Conservation (phyloP, 2,113 vertebrate genomes). For the Alouatta palliata region DNA sequence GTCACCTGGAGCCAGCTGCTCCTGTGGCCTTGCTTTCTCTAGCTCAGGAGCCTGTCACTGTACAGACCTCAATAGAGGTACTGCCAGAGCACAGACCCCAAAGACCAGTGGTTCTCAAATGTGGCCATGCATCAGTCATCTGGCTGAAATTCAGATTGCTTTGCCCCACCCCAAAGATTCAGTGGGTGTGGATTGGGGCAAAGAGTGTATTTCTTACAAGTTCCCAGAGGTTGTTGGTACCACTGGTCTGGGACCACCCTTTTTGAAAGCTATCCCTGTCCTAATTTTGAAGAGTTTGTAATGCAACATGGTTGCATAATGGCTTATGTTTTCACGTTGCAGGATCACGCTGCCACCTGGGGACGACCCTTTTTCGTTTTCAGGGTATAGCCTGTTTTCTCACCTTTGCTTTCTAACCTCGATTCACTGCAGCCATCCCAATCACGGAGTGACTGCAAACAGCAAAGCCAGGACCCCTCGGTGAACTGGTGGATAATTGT, state of each 20-base stretch:
- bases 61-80: background rate
- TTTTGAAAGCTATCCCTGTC: background rate
- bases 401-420: background rate
- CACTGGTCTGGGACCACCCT: background rate
- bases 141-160: background rate
- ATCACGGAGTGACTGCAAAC: background rate
- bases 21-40: background rate
- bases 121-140: background rate
- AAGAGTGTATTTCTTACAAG: slow-evolving; percentile 1
- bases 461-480: background rate
- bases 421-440: background rate
- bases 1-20: background rate
- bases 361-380: slow-evolving; percentile 85
- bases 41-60: background rate
- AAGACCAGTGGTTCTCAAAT: background rate
- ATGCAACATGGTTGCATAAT: background rate
- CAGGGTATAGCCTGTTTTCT: slow-evolving; percentile 80
- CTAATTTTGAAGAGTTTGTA: background rate
- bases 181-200: background rate
- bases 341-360: slow-evolving; percentile 77
- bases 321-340: slow-evolving; percentile 79
- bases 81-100: too few relatives aligned
- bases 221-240: background rate
- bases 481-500: background rate
- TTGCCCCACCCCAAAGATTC: background rate